A percentile compares a stretch with the other conserved stretches of the same genome.
phyloP scores from a whole-genome alignment of 2,113 vertebrate genomes.

The Mionectes macconnelli region DNA sequence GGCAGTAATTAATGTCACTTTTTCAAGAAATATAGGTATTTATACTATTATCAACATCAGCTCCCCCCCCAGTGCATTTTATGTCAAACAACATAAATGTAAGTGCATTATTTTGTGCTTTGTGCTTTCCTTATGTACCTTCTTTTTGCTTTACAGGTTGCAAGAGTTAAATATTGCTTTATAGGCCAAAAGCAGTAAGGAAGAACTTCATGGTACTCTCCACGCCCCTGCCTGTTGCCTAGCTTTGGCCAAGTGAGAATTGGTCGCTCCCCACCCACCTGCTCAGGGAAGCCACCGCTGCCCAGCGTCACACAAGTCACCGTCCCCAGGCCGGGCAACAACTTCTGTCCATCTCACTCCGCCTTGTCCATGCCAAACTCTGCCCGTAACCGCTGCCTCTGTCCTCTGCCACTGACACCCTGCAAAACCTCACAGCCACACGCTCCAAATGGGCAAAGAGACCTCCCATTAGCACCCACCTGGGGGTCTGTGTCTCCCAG shows the following conservation, averaged over 20 bases:
- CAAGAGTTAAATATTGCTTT: constrained; percentile 81
- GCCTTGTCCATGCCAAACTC: not conserved
- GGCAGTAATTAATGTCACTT: constrained; percentile 78
- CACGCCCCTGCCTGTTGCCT: constrained; percentile 49
- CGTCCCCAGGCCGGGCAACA: not conserved
- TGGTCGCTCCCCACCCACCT: constrained; percentile 67
- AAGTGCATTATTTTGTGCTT: constrained; percentile 85
- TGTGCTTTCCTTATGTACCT: constrained; percentile 68
- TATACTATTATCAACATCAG: constrained; percentile 75
- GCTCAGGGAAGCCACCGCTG: constrained; percentile 46
- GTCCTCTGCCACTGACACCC: not conserved
- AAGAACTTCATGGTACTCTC: constrained; percentile 70
- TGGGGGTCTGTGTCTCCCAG: not conserved
- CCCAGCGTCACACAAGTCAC: not conserved
- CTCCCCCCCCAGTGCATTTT: constrained; percentile 81
- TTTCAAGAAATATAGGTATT: constrained; percentile 77
- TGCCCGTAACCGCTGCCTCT: not conserved
- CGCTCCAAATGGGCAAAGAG: accelerated
- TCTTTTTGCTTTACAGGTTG: constrained; percentile 70
- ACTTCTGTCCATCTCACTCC: not conserved
- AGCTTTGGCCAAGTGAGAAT: constrained; percentile 77
- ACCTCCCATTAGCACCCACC: not conserved
- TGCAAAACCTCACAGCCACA: not conserved
- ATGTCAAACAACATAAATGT: constrained; percentile 73
- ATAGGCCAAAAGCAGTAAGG: constrained; percentile 72